These are phyloP conservation scores for Nematostella vectensis DNA, from an alignment of 92 coral and sea anemone genomes.

Conservation along the genomic window DNA sequence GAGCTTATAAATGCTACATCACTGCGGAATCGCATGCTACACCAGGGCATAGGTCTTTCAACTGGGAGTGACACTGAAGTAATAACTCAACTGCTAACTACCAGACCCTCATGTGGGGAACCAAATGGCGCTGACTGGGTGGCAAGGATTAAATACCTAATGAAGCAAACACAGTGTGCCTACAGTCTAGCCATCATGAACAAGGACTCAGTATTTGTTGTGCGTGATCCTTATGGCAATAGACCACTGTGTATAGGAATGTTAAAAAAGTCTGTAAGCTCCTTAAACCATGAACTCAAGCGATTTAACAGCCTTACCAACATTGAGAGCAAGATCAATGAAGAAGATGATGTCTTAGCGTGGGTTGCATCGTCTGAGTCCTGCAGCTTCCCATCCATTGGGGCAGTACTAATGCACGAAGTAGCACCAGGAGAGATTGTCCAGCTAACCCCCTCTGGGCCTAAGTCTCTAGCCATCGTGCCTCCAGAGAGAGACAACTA, in stretches of 20 bases:
- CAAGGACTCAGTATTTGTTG: conserved; percentile 74
- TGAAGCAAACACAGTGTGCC: conserved; percentile 68
- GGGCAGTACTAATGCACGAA: conserved; percentile 72
- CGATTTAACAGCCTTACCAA: conserved; percentile 26
- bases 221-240: conserved; percentile 94
- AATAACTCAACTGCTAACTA: conserved; percentile 83
- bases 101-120: conserved; percentile 91
- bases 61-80: conserved; percentile 96
- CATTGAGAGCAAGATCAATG: conserved; percentile 23
- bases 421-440: conserved; percentile 89
- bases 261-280: conserved; percentile 47
- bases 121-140: conserved; percentile 96
- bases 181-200: conserved; percentile 92
- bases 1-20: conserved; percentile 92
- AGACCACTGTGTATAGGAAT: conserved; percentile 91
- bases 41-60: conserved; percentile 77
- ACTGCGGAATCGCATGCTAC: conserved; percentile 55
- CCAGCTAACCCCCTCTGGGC: conserved; percentile 71
- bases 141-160: conserved; percentile 71
- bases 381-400: conserved; percentile 88
- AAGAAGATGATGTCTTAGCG: conserved; percentile 51
- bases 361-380: conserved; percentile 95
- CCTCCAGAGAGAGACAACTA: conserved; percentile 37
- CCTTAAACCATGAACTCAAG: conserved; percentile 4
- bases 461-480: conserved; percentile 56